Evolutionary conservation across 1,140 invertebrate species (phyloP), one percentile per base, ranked within the genome.

Genomic region (Caerostris darwini): DNA sequence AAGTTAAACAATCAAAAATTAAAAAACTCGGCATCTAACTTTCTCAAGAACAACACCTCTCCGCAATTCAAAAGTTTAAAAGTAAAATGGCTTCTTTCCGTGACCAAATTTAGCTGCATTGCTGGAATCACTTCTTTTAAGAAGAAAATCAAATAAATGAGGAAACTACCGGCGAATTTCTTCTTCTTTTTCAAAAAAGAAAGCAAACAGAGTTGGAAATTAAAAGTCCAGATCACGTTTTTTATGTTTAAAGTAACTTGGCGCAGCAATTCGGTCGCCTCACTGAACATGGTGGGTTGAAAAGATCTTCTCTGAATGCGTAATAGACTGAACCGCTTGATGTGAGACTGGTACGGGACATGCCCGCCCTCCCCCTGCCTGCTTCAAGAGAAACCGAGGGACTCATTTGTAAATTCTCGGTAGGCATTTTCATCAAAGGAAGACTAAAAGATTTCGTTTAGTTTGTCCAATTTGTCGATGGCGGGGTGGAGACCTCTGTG

Each of bases 181-280:
- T 34, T 77, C 69, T 85, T 57, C 82, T 85, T 81, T 81, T 85
- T 57, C 54, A 17, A 19, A 34, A 34, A 34, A 85, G 82, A 85
- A 85, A 58, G 57, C 82, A 85, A 85, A 85, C 57, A 77, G 69
- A 77, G 69, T 77, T 77, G 69, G 82, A 57, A 85, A 85, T 85
- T 85, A 85, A 85, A 85, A 85, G 82, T 58, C 57, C 82, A 57
- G 82, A 85, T 57, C 82, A 85, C 82, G 82, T 85, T 85, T 85
- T 85, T 85, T 85, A 85, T 85, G 82, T 85, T 85, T 85, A 59
- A 85, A 85, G 82, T 85, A 85, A 85, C 82, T 58, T 50, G 69
- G 69, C 50, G 69, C 57, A 19, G 57, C 82, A 85, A 85, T 85
- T 85, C 54, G 82, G 19, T 5, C 57, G 82, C 82, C 53, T 34